These are phyloP conservation scores for Drosophila subsilvestris DNA, from an alignment of 2,888 invertebrate species.

Conservation along the genomic window DNA sequence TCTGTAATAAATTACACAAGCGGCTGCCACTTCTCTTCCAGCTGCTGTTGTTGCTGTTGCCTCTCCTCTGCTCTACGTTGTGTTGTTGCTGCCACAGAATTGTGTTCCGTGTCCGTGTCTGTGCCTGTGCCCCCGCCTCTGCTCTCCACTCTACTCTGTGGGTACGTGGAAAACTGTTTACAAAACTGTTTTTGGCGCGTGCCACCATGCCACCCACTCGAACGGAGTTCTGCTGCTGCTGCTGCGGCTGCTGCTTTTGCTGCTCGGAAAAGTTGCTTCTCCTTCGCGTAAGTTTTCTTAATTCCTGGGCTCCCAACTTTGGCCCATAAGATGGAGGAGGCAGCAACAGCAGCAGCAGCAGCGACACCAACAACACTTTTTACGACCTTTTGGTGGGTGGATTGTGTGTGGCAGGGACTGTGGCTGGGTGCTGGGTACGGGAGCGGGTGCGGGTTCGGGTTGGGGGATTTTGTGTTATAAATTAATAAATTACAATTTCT, in stretches of 20 bases:
- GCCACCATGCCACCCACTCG: slow-evolving; percentile 48
- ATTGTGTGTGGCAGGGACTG: slow-evolving; percentile 1
- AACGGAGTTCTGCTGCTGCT: slow-evolving; percentile 38
- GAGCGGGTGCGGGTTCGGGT: slow-evolving; percentile 2
- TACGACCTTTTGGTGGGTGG: slow-evolving; percentile 44
- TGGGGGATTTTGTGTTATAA: slow-evolving; percentile 70
- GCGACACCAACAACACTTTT: slow-evolving; percentile 52
- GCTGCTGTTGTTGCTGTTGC: slow-evolving; percentile 34
- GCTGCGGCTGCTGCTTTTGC: background rate
- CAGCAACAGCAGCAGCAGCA: slow-evolving; percentile 23
- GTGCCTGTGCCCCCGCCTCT: slow-evolving; percentile 17
- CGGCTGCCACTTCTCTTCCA: slow-evolving; percentile 28
- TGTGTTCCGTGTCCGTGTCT: background rate
- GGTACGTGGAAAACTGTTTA: slow-evolving; percentile 52
- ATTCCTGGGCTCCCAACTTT: slow-evolving; percentile 45
- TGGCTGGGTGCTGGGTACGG: no score
- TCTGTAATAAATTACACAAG: slow-evolving; percentile 82
- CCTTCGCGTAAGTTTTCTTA: slow-evolving; percentile 46
- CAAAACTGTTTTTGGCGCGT: slow-evolving; percentile 75
- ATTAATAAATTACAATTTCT: slow-evolving; percentile 83
- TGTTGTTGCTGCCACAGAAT: slow-evolving; percentile 5
- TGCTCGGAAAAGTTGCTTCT: slow-evolving; percentile 38
- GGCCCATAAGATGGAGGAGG: slow-evolving; percentile 11
- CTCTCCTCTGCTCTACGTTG: background rate
- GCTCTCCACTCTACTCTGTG: slow-evolving; percentile 10